Conservation (phyloP, 2,888 invertebrate species). For the Ornithoptera alexandrae region DNA sequence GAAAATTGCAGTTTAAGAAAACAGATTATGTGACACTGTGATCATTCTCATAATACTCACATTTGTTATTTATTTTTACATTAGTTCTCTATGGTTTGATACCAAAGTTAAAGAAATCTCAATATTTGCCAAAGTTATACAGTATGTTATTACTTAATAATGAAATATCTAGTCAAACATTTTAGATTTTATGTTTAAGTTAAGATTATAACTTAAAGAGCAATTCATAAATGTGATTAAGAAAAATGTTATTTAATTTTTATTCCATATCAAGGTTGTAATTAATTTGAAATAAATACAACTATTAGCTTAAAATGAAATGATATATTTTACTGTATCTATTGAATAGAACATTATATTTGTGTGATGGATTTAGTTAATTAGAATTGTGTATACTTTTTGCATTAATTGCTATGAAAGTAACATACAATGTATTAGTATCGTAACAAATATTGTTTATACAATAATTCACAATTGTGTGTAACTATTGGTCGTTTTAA, state of each 20-base stretch:
- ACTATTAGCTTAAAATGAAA: slow-evolving; percentile 31
- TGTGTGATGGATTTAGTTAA: slow-evolving; percentile 11
- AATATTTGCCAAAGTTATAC: slow-evolving; percentile 22
- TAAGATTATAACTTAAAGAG: neutral
- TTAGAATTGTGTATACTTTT: slow-evolving; percentile 1
- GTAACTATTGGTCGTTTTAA: slow-evolving; percentile 12
- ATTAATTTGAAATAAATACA: slow-evolving; percentile 28
- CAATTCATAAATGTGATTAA: slow-evolving; percentile 14
- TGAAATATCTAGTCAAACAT: slow-evolving; percentile 25
- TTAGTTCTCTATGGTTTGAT: slow-evolving; percentile 4
- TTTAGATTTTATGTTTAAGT: slow-evolving; percentile 1
- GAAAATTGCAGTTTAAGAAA: slow-evolving; percentile 61
- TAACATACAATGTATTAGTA: no score
- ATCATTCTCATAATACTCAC: slow-evolving; percentile 25
- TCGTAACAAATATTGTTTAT: neutral
- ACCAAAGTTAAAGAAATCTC: slow-evolving; percentile 10
- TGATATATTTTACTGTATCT: slow-evolving; percentile 40
- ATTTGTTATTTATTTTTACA: slow-evolving; percentile 23
- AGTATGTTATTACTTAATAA: slow-evolving; percentile 15
- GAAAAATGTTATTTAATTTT: slow-evolving; percentile 24
- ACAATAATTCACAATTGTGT: neutral
- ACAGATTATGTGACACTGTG: slow-evolving; percentile 25
- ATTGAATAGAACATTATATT: slow-evolving; percentile 28
- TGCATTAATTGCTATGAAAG: neutral
- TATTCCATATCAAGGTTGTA: slow-evolving; percentile 6